phyloP scores from a whole-genome alignment of 2,113 vertebrate species.

The Panthera tigris region DNA sequence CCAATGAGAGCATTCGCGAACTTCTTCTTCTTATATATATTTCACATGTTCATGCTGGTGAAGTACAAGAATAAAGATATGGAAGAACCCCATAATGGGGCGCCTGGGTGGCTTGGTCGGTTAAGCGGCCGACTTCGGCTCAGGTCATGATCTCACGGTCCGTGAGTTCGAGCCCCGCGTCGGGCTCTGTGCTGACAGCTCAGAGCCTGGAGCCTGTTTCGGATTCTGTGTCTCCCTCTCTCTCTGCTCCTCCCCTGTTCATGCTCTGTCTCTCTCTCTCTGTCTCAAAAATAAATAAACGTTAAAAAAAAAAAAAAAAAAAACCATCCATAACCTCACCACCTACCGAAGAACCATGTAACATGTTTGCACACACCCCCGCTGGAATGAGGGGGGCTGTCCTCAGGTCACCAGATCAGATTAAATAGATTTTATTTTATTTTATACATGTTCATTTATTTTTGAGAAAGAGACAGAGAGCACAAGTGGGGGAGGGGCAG shows the following conservation, averaged over 20 bases:
- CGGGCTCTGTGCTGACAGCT: no score
- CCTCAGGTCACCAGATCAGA: not conserved
- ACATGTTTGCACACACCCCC: no score
- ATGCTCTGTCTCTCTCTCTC: no score
- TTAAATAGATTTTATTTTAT: not conserved
- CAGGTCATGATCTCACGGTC: no score
- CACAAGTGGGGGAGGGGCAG: no score
- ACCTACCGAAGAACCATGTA: not conserved
- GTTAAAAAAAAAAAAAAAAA: not conserved
- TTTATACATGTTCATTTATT: not conserved
- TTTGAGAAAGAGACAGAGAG: not conserved
- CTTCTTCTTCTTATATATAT: not conserved
- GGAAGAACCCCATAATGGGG: fast-evolving
- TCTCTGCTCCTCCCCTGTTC: no score
- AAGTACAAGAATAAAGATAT: not conserved
- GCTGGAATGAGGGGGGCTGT: not conserved
- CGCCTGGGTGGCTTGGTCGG: no score
- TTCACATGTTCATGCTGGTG: not conserved
- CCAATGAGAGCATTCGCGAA: not conserved
- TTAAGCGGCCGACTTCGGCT: no score
- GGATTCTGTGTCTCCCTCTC: no score
- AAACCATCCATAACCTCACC: not conserved
- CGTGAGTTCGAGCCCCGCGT: no score
- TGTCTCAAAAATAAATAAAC: no score
- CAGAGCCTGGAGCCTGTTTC: no score